These are phyloP conservation scores for Drosophila ochracea DNA, from an alignment of 2,888 invertebrate genomes.

Conservation along the genomic window DNA sequence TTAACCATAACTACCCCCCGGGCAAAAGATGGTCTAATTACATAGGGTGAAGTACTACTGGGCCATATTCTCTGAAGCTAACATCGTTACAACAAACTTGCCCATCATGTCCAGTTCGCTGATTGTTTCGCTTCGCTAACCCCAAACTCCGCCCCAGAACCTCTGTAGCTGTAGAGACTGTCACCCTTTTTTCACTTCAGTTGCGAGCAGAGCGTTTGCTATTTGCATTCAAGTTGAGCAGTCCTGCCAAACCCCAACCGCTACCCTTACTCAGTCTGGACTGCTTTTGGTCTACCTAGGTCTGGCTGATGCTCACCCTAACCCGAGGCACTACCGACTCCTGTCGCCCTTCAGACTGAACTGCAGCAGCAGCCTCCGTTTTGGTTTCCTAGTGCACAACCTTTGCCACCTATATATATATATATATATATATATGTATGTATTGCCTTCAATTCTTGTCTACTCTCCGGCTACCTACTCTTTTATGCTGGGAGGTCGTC, in stretches of 20 bases:
- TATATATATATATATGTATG: neutral
- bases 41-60: constrained; percentile 22
- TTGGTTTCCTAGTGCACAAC: constrained; percentile 12
- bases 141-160: constrained; percentile 4
- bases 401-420: constrained; percentile 32
- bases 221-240: constrained; percentile 61
- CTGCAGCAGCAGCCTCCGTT: constrained; percentile 37
- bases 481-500: constrained; percentile 28
- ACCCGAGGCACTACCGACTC: constrained; percentile 12
- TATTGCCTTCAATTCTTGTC: constrained; percentile 21
- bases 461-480: constrained; percentile 25
- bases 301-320: constrained; percentile 4
- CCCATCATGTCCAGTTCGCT: constrained; percentile 76
- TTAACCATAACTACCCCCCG: constrained; percentile 35
- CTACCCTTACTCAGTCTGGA: constrained; percentile 23
- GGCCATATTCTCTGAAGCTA: constrained; percentile 31
- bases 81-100: constrained; percentile 49
- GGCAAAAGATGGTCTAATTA: constrained; percentile 40
- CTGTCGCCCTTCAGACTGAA: constrained; percentile 25
- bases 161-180: constrained; percentile 28
- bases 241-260: neutral
- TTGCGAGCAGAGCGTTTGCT: constrained; percentile 37
- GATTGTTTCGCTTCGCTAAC: constrained; percentile 69
- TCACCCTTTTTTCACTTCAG: constrained; percentile 65
- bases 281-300: constrained; percentile 10